Evolutionary conservation across 2,888 invertebrate species (phyloP).

Genomic region (Ischnus inquisitorius): DNA sequence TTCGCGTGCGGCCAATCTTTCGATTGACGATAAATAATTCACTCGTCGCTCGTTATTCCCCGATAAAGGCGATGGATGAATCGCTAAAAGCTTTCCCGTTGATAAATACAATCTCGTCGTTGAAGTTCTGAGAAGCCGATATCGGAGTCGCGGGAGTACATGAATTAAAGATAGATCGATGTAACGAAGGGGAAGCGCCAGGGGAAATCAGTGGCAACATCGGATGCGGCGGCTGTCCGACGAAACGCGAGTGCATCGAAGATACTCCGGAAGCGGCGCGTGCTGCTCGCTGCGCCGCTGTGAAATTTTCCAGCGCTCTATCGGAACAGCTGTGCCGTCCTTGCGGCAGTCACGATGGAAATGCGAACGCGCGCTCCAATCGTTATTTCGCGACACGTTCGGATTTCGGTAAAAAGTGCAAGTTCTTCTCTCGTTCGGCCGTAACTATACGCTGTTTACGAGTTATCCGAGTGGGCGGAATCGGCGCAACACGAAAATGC

Average conservation of each 20-base stretch:
- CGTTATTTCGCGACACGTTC: constrained; percentile 44
- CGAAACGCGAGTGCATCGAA: constrained; percentile 43
- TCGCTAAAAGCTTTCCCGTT: constrained; percentile 5
- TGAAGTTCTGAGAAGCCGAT: constrained; percentile 11
- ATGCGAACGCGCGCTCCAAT: constrained; percentile 19
- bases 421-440: background rate
- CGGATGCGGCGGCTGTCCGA: constrained; percentile 23
- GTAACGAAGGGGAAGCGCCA: constrained; percentile 7
- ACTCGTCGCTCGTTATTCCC: background rate
- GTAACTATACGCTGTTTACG: constrained; percentile 3
- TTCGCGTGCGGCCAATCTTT: background rate
- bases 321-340: constrained; percentile 17
- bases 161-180: constrained; percentile 48
- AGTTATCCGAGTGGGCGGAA: constrained; percentile 33
- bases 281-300: background rate
- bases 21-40: constrained; percentile 16
- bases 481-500: constrained; percentile 19
- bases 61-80: background rate
- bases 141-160: constrained; percentile 13
- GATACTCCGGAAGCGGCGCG: constrained; percentile 19
- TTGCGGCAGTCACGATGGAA: constrained; percentile 26
- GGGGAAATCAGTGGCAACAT: constrained; percentile 45
- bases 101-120: constrained; percentile 9
- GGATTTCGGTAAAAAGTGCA: constrained; percentile 23
- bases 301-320: constrained; percentile 12